Evolutionary conservation across 2,888 invertebrate species (phyloP), one percentile per base, ranked within the genome.

Genomic region (Invenusta paracnida): DNA sequence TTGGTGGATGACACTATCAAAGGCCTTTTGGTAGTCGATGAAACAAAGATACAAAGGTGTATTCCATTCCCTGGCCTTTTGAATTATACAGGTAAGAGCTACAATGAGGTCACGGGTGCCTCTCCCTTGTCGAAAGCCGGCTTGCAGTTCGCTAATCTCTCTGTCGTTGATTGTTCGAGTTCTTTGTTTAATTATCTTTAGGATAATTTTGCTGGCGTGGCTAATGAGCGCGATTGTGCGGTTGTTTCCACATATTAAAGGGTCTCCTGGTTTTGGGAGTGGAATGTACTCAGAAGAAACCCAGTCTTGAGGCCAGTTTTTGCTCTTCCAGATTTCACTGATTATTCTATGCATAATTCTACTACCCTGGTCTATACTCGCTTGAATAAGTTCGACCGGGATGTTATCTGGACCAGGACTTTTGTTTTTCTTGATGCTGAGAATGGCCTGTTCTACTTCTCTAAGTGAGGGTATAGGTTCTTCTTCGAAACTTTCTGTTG

Each of bases 361-460:
- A 27, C 5, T 82, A 2, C 11, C 31, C 27, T 29, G 2, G 5
- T 82, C 82, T 27, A 11, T 29, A 30, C 27, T 28, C 5, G 30
- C 31, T 30, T 82, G 13, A 2, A 82, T 82, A 2, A 82, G 29
- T 30, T 82, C 82, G 5, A 29, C 82, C 2, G 82, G 29, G 17
- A 82, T 82, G 29, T 82, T 82, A 28, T 82, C 82, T n/a, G 73
- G 73, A 23, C 73, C 73, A 48, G 48, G 48, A 48, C 48, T 48
- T 48, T 48, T 48, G 17, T 17, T 17, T 48, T 48, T 48, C 48
- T 48, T 48, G 48, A 48, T 5, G 17, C 17, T 48, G 5, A 11
- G 5, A 48, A 48, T 48, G 17, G 48, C 48, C 48, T 48, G 5
- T 48, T 48, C 48, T 48, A 48, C 48, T 48, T 48, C 48, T 11